phyloP scores from a whole-genome alignment of 2,888 invertebrate genomes.

The Rotaria sp. region DNA sequence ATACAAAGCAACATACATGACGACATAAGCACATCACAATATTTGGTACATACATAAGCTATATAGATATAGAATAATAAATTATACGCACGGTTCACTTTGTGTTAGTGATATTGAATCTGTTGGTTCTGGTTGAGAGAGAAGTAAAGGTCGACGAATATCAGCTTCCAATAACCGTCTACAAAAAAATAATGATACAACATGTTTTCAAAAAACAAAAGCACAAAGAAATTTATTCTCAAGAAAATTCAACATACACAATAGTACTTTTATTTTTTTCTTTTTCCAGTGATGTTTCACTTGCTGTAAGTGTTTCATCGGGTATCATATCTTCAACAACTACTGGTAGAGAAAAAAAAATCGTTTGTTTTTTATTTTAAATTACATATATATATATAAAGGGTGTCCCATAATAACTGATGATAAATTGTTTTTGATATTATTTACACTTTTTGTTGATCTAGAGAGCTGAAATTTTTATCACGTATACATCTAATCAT shows the following conservation, averaged over 20 bases:
- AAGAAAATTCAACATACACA: not conserved
- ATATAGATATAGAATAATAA: not conserved
- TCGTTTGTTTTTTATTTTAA: too few relatives aligned
- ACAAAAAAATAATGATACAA: not conserved
- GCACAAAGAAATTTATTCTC: not conserved
- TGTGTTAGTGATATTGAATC: not conserved
- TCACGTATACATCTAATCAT: too few relatives aligned
- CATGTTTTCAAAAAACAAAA: not conserved
- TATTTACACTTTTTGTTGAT: too few relatives aligned
- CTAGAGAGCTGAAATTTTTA: too few relatives aligned
- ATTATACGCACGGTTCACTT: not conserved
- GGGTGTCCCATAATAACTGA: too few relatives aligned
- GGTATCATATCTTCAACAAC: not conserved
- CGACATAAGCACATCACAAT: not conserved
- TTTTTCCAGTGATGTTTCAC: not conserved
- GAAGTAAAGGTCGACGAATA: not conserved
- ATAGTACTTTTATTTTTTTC: not conserved
- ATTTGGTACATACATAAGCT: not conserved
- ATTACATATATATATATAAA: not conserved
- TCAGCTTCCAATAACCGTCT: not conserved
- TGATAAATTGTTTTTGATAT: too few relatives aligned
- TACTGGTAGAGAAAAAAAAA: not conserved
- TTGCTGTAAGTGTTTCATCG: not conserved
- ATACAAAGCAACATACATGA: not conserved
- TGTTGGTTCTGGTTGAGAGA: not conserved